These are phyloP conservation scores for Maniola hyperantus DNA, from an alignment of 2,888 invertebrate species.

Conservation along the genomic window DNA sequence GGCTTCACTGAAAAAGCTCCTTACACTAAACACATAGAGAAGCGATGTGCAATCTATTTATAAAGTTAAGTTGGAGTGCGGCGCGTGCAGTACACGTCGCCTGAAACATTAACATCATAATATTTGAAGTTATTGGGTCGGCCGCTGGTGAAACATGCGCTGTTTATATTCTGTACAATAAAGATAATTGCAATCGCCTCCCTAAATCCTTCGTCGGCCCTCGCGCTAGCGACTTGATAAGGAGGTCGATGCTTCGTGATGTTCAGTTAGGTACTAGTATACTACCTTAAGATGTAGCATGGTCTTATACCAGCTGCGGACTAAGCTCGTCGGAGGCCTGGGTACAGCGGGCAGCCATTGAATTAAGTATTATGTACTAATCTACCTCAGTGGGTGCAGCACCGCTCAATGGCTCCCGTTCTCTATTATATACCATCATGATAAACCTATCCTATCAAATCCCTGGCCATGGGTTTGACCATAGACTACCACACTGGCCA, in stretches of 20 bases:
- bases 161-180: conserved; percentile 46
- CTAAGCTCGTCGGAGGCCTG: too few species aligned
- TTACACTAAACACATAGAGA: conserved; percentile 73
- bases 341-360: too few species aligned
- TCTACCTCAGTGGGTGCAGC: too few species aligned
- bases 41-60: conserved; percentile 78
- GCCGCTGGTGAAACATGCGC: conserved; percentile 65
- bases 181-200: conserved; percentile 49
- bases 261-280: too few species aligned
- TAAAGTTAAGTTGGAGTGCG: conserved; percentile 74
- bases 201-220: conserved; percentile 44
- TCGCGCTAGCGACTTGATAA: conserved; percentile 39
- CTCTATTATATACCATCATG: too few species aligned
- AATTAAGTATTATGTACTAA: too few species aligned
- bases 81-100: conserved; percentile 64
- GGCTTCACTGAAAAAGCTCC: conserved; percentile 72
- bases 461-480: too few species aligned
- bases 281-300: too few species aligned
- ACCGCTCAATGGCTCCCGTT: too few species aligned
- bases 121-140: conserved; percentile 75
- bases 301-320: too few species aligned
- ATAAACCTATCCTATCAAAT: too few species aligned
- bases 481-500: too few species aligned
- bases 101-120: conserved; percentile 67
- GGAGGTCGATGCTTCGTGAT: conserved; percentile 42